A percentile compares a stretch with the other conserved stretches of the same genome.
These are phyloP conservation scores for Hippocampus zosterae DNA, from an alignment of 2,113 vertebrate species.

Conservation along the genomic window DNA sequence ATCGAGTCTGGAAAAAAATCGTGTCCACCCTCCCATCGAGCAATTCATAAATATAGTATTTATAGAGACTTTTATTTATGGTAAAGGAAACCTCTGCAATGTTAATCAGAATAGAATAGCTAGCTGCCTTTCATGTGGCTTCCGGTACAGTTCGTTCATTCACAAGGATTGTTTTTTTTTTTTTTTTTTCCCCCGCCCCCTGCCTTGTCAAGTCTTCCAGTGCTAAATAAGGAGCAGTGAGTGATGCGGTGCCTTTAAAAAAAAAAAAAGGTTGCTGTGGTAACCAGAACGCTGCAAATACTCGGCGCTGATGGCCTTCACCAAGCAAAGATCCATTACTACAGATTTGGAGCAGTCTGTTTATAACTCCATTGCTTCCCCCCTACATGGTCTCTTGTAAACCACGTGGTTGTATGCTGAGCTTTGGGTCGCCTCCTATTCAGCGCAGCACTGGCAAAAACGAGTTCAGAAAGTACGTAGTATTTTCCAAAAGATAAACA, in stretches of 20 bases:
- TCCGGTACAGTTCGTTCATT: constrained; percentile 7
- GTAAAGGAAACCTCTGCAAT: no score
- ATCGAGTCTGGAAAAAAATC: no score
- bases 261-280: constrained; percentile 53
- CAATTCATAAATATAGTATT: no score
- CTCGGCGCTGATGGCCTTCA: constrained; percentile 63
- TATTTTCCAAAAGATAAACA: no score
- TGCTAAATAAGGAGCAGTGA: constrained; percentile 27
- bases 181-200: neutral
- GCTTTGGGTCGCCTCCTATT: no score
- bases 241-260: constrained; percentile 35
- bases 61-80: no score
- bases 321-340: constrained; percentile 51
- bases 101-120: no score
- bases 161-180: constrained; percentile 28
- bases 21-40: no score
- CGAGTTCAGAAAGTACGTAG: no score
- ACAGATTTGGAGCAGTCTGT: constrained; percentile 52
- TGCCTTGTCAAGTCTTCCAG: constrained; percentile 43
- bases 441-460: no score
- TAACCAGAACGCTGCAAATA: constrained; percentile 60
- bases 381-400: constrained; percentile 22
- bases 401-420: neutral
- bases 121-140: neutral
- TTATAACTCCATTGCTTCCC: constrained; percentile 49